Evolutionary conservation across 1,140 invertebrate genomes (phyloP).

Genomic region (Musca domestica): DNA sequence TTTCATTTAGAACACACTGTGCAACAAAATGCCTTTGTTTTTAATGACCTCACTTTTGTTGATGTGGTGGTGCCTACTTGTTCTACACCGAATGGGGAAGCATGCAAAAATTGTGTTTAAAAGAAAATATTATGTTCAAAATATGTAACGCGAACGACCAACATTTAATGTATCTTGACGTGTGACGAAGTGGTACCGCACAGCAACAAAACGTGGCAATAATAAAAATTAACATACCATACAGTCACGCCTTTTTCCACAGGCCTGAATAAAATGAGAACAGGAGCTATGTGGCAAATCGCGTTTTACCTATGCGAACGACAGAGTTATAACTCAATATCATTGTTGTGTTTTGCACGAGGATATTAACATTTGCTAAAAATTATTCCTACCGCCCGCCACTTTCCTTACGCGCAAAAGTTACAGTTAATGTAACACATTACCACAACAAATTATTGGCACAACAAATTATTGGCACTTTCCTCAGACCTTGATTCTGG

Average conservation of each 20-base stretch:
- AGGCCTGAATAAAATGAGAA: too few relatives aligned
- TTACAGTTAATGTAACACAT: constrained; percentile 15
- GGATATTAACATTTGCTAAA: neutral
- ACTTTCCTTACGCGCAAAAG: neutral
- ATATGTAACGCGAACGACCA: too few relatives aligned
- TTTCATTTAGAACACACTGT: too few relatives aligned
- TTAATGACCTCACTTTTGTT: too few relatives aligned
- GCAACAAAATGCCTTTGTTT: neutral
- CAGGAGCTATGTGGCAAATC: neutral
- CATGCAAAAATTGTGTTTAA: too few relatives aligned
- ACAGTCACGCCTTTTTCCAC: constrained; percentile 8
- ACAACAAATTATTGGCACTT: neutral
- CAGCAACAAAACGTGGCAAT: neutral
- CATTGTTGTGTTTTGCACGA: constrained; percentile 9
- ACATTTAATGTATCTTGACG: too few relatives aligned
- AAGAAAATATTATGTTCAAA: too few relatives aligned
- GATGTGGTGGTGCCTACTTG: too few relatives aligned
- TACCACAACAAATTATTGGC: neutral
- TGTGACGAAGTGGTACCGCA: too few relatives aligned
- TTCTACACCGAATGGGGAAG: too few relatives aligned
- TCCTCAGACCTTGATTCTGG: neutral
- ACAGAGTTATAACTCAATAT: too few relatives aligned
- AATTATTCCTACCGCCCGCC: too few relatives aligned
- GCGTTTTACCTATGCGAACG: neutral
- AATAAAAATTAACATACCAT: constrained; percentile 10